Percentiles rank a stretch among this genome's conserved stretches.
phyloP scores from a whole-genome alignment of 2,797 vertebrate genomes.

The Kryptopterus vitreolus region DNA sequence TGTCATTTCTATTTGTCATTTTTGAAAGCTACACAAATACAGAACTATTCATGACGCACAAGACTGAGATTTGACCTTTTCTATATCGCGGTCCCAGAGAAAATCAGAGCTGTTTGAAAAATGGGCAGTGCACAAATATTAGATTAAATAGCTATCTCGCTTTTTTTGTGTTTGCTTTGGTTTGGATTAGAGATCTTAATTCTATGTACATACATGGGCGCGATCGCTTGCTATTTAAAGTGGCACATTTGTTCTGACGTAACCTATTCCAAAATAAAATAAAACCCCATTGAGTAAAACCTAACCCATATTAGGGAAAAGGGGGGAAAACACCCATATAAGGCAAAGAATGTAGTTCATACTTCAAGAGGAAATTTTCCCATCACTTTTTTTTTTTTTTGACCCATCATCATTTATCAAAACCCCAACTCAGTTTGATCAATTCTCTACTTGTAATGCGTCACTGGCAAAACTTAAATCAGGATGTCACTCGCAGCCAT shows the following conservation, averaged over 20 bases:
- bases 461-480: background rate
- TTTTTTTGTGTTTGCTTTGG: background rate
- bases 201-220: background rate
- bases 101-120: background rate
- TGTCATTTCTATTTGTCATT: background rate
- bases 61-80: background rate
- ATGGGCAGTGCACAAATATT: background rate
- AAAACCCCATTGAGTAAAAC: background rate
- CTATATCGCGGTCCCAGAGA: conserved; percentile 1
- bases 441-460: background rate
- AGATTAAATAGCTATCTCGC: background rate
- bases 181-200: background rate
- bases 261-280: background rate
- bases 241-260: background rate
- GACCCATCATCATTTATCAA: background rate
- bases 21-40: background rate
- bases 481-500: background rate
- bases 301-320: background rate
- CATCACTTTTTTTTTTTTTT: background rate
- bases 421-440: background rate
- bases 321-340: background rate
- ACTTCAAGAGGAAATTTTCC: background rate
- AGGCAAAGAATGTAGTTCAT: background rate
- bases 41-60: background rate
- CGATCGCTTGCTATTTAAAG: background rate